Evolutionary conservation across 2,113 vertebrate genomes (phyloP).

Genomic region (Peromyscus leucopus): DNA sequence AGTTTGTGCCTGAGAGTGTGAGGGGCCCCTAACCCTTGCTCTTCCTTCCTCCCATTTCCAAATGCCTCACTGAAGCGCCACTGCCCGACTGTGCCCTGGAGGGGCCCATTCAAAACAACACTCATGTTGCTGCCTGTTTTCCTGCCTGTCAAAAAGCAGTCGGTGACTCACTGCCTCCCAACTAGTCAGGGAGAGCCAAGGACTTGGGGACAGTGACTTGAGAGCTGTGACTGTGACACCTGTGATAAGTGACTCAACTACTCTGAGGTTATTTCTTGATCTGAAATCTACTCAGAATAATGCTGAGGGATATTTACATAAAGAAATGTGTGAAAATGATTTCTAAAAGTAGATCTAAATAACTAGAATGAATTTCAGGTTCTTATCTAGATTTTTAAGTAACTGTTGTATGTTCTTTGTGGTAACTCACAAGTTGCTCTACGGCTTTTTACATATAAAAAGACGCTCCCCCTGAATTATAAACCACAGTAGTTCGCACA

Average conservation of each 20-base stretch:
- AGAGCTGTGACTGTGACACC: not conserved
- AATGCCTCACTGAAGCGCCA: not conserved
- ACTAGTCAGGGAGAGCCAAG: not conserved
- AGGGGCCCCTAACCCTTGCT: not conserved
- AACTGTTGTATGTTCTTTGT: not conserved
- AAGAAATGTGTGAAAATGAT: not conserved
- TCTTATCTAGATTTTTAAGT: not conserved
- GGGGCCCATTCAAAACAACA: not conserved
- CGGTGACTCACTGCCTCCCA: too few relatives aligned
- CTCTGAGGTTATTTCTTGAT: not conserved
- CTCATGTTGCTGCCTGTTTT: not conserved
- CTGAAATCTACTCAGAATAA: constrained; percentile 16
- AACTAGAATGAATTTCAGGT: not conserved
- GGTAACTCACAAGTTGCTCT: not conserved
- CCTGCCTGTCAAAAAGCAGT: not conserved
- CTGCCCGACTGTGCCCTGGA: not conserved
- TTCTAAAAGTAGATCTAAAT: not conserved
- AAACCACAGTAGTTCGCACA: not conserved
- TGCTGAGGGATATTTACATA: not conserved
- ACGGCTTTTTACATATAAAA: not conserved
- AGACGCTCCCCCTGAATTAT: not conserved
- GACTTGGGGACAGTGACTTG: not conserved
- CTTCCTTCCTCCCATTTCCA: not conserved
- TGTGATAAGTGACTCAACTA: not conserved
- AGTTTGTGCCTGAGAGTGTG: not conserved